A percentile compares a stretch with the other conserved stretches of the same genome.
Evolutionary conservation across 2,888 invertebrate genomes (phyloP).

Genomic region (Entomobrya multifasciata): DNA sequence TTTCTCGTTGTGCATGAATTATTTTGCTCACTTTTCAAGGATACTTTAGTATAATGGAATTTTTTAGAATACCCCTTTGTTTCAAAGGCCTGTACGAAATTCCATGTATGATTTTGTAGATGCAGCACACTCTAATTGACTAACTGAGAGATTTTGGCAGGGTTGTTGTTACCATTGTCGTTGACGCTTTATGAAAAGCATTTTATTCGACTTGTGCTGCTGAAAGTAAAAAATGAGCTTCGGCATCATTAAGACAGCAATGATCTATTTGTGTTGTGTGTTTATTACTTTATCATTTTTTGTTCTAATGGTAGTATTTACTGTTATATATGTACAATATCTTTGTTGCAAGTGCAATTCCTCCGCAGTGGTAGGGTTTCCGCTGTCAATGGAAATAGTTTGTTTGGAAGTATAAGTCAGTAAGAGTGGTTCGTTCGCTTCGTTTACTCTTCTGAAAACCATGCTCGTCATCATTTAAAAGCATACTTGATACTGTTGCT

Average conservation of each 20-base stretch:
- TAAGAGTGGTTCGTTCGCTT: no score
- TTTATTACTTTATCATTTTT: slow-evolving; percentile 3
- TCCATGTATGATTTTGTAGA: no score
- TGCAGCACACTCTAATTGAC: no score
- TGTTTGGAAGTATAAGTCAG: neutral
- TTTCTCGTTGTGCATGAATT: no score
- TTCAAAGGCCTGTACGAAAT: no score
- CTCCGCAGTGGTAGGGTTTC: neutral
- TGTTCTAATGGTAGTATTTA: no score
- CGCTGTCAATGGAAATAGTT: neutral
- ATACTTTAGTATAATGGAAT: no score
- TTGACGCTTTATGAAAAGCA: neutral
- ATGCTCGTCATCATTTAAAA: no score
- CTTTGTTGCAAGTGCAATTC: neutral
- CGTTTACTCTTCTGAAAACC: neutral
- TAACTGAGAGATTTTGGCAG: neutral
- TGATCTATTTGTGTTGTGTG: neutral
- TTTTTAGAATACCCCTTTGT: no score
- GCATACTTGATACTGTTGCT: neutral
- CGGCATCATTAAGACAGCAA: neutral
- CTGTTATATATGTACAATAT: neutral
- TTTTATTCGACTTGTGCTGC: neutral
- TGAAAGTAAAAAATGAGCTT: neutral
- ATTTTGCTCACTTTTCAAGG: no score
- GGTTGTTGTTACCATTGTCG: neutral